These are phyloP conservation scores for Percina caprodes DNA, from an alignment of 2,113 vertebrate genomes.

Conservation along the genomic window DNA sequence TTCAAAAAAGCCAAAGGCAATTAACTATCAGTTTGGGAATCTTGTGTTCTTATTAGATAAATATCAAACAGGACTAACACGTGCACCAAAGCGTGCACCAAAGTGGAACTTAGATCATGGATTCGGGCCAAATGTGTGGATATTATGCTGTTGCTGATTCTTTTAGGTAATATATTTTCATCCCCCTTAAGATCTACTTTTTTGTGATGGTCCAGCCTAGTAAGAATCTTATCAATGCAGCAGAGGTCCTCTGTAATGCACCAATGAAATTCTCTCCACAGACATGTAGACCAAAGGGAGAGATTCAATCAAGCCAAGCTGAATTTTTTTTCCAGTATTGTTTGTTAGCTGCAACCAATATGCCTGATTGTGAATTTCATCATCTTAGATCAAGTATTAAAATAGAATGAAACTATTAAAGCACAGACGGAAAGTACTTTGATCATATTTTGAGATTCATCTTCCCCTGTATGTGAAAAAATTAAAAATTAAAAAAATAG, in stretches of 20 bases:
- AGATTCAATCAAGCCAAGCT: constrained; percentile 33
- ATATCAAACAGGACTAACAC: constrained; percentile 41
- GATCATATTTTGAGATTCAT: constrained; percentile 15
- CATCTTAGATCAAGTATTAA: constrained; percentile 33
- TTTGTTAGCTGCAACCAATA: constrained; percentile 29
- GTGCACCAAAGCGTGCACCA: constrained; percentile 33
- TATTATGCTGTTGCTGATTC: constrained; percentile 18
- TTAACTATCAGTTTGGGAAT: constrained; percentile 34
- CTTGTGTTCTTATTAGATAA: constrained; percentile 31
- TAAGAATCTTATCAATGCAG: constrained; percentile 21
- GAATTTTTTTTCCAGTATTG: constrained; percentile 1
- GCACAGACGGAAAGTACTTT: not conserved
- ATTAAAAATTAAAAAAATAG: not conserved
- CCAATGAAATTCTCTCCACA: constrained; percentile 23
- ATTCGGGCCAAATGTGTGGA: constrained; percentile 41
- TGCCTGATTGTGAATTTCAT: constrained; percentile 2
- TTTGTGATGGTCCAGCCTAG: constrained; percentile 30
- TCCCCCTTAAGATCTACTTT: constrained; percentile 24
- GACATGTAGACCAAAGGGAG: not conserved
- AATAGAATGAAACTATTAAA: not conserved
- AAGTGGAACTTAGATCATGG: constrained; percentile 43
- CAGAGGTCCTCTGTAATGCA: constrained; percentile 2
- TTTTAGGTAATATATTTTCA: constrained; percentile 10
- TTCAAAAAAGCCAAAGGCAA: constrained; percentile 15
- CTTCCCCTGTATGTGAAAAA: not conserved